A percentile compares a stretch with the other conserved stretches of the same genome.
These are phyloP conservation scores for Mastacembelus armatus DNA, from an alignment of 2,797 vertebrate species.

Conservation along the genomic window DNA sequence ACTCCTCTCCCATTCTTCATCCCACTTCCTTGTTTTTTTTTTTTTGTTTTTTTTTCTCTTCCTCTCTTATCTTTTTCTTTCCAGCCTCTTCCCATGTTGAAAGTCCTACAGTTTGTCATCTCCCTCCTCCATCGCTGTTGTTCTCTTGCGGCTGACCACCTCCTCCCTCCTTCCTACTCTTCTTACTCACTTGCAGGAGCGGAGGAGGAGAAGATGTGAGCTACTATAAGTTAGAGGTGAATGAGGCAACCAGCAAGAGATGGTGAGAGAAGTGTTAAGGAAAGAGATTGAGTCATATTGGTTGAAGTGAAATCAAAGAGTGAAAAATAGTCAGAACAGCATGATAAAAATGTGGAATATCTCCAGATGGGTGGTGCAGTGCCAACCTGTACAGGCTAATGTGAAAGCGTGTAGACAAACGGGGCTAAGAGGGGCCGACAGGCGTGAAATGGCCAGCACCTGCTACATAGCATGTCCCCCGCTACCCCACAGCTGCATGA, in stretches of 20 bases:
- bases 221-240: conserved; percentile 67
- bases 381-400: conserved; percentile 66
- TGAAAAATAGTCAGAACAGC: conserved; percentile 8
- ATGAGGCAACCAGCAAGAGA: conserved; percentile 50
- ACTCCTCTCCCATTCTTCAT: conserved; percentile 17
- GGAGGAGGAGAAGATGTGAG: conserved; percentile 57
- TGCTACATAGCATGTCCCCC: conserved; percentile 72
- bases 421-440: conserved; percentile 75
- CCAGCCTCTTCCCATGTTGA: conserved; percentile 27
- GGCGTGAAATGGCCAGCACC: conserved; percentile 83
- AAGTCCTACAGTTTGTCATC: conserved; percentile 51
- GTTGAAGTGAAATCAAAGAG: conserved; percentile 28
- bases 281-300: not conserved
- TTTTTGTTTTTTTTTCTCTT: not conserved
- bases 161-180: conserved; percentile 61
- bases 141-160: conserved; percentile 40
- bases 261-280: conserved; percentile 13
- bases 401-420: conserved; percentile 74
- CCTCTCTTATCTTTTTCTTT: not conserved
- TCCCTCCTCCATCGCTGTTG: conserved; percentile 48
- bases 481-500: conserved; percentile 69
- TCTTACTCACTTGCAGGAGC: conserved; percentile 61
- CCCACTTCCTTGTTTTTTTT: conserved; percentile 3
- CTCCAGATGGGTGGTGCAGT: conserved; percentile 63
- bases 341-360: conserved; percentile 34